Evolutionary conservation across 2,113 vertebrate species (phyloP).

Genomic region (Danionella cerebrum): DNA sequence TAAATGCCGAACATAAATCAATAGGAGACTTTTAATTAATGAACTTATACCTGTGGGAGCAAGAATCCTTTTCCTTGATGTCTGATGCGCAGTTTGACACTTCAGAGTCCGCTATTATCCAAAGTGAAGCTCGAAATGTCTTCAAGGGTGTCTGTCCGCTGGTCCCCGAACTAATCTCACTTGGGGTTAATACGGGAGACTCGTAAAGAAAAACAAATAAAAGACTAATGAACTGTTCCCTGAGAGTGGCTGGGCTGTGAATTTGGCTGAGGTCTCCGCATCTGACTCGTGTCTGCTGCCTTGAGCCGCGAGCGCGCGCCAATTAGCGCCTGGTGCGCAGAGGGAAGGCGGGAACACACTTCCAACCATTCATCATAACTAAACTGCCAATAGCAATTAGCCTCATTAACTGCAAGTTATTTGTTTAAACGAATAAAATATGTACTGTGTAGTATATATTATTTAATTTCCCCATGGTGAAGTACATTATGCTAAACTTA

Average conservation of each 20-base stretch:
- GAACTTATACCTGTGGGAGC: neutral
- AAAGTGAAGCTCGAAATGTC: neutral
- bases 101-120: constrained; percentile 7
- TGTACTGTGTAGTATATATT: too few relatives aligned
- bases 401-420: too few relatives aligned
- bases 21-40: neutral
- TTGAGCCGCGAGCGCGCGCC: neutral
- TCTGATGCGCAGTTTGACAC: constrained; percentile 2
- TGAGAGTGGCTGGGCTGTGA: neutral
- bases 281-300: constrained; percentile 9
- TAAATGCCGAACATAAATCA: too few relatives aligned
- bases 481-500: too few relatives aligned
- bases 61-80: neutral
- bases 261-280: neutral
- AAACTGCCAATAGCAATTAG: too few relatives aligned
- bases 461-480: too few relatives aligned
- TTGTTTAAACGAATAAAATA: too few relatives aligned
- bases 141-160: neutral
- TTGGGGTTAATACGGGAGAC: neutral
- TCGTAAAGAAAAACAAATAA: neutral
- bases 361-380: too few relatives aligned
- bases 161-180: neutral
- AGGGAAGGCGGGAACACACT: neutral
- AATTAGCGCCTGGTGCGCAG: constrained; percentile 8
- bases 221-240: neutral